Base-by-base conservation (phyloP, 2,888 invertebrate genomes). In the Frankliniella fusca region DNA sequence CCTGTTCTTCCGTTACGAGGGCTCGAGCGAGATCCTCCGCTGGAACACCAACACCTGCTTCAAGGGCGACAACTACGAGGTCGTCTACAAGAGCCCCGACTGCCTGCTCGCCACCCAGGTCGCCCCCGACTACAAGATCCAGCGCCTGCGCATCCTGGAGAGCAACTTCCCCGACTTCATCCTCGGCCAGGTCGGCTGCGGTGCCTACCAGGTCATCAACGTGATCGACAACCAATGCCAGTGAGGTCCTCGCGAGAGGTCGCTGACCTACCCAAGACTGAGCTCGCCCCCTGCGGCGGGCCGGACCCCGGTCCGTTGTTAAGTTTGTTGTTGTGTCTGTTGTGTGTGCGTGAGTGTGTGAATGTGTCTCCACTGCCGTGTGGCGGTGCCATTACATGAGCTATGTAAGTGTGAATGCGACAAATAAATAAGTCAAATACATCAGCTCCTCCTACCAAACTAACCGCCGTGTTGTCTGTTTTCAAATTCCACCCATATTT, bases 141-240 rank as follows among this genome's bases (percentile, higher is more conserved):
- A 84, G 70, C 82, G 83, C 9, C 84, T 85, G 83, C 84, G 86
- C 85, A 84, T 85, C 9, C 84, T 86, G 48, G 86, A 85, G 84
- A 85, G 85, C 81, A 86, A 86, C 84, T 82, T 85, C 15, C 82
- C 83, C 27, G 85, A 86, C 87, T 93, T 89, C 85, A 90, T 92
- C 86, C 90, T 90, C 84, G 90, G 90, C 84, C 91, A 90, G 28
- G 90, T 92, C 70, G 92, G 92, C 48, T 92, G 92, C 85, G 92
- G 92, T 1, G 90, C 90, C 76, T 89, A 90, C 70, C 92, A 92
- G 85, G 90, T 90, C 81, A 86, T 91, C 80, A 87, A 86, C 1
- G 80, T 87, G 5, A 87, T 88, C 48, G 81, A 82, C 28, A 81
- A 82, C 15, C 80, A 81, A 38, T 76, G 70, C 70, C 27, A 76